Evolutionary conservation across 2,797 vertebrate species (phyloP), one percentile per base, ranked within the genome.

Genomic region (Aeoliscus strigatus): DNA sequence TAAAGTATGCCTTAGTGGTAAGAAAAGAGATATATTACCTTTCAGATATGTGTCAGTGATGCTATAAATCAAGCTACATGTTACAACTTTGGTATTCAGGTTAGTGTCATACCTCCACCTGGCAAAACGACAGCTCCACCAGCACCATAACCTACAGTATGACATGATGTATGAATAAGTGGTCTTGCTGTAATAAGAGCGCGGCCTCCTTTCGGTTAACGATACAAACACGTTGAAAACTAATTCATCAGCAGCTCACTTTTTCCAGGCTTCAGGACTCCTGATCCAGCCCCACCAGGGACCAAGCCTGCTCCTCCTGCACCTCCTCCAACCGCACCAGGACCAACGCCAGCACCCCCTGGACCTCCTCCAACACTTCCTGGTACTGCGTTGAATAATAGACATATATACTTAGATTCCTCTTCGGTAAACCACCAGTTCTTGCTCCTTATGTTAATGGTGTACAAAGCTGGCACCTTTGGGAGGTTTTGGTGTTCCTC

Each of bases 81-180:
- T n/a, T n/a, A n/a, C n/a, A n/a, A n/a, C n/a, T n/a, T n/a, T n/a
- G n/a, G n/a, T n/a, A n/a, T n/a, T n/a, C n/a, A n/a, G n/a, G n/a
- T 33, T 62, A 3, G 32, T 10, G 52, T 26, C 59, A 9, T 75
- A 88, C 86, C 86, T 75, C 81, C 82, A 16, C 72, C 73, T 52
- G 83, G 82, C 47, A 82, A 60, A 73, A 82, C 63, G 30, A 63
- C 66, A 36, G 51, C 51, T 45, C 80, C 83, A 40, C 62, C 72
- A 56, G 70, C 73, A 38, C 78, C 79, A 23, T 89, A 88, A 37
- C 77, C 84, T 89, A n/a, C n/a, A n/a, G 15, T n/a, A 12, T 49
- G 8, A n/a, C 18, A 55, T 15, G 23, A 41, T 12, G n/a, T 24
- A 11, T 11, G 14, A 46, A 37, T n/a, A n/a, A n/a, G n/a, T n/a